Conservation (phyloP, 2,888 invertebrate species). For the Sarcophaga rosellei region DNA sequence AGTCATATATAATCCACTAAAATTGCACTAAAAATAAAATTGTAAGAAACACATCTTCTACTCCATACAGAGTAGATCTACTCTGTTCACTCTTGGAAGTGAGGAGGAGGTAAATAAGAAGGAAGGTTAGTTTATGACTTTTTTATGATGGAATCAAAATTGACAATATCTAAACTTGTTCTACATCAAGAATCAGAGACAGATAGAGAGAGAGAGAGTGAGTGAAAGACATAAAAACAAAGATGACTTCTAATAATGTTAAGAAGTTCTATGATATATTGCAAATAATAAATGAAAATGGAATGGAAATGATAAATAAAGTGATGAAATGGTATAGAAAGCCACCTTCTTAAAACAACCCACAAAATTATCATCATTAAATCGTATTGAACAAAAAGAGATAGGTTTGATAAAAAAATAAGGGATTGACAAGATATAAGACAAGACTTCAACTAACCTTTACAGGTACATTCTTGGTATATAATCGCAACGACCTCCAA, state of each 20-base stretch:
- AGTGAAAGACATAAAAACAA: constrained; percentile 45
- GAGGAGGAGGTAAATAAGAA: too few relatives aligned
- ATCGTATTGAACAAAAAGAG: constrained; percentile 32
- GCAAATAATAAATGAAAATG: constrained; percentile 29
- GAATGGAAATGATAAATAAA: constrained; percentile 49
- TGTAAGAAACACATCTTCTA: neutral
- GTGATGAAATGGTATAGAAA: neutral
- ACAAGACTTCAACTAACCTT: too few relatives aligned
- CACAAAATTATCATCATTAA: constrained; percentile 49
- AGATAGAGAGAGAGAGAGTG: neutral
- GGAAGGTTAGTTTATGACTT: constrained; percentile 62
- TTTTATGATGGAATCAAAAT: constrained; percentile 63
- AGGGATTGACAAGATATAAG: neutral
- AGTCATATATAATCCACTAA: constrained; percentile 56
- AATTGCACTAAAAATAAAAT: constrained; percentile 34
- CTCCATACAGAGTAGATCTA: neutral
- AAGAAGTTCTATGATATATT: constrained; percentile 32
- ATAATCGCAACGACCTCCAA: too few relatives aligned
- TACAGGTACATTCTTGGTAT: too few relatives aligned
- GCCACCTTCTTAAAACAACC: neutral
- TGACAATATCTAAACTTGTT: constrained; percentile 51
- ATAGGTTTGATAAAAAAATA: neutral
- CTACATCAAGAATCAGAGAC: neutral
- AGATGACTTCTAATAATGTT: neutral
- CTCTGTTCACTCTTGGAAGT: too few relatives aligned